Percentiles rank a stretch among this genome's conserved stretches.
phyloP scores from a whole-genome alignment of 2,888 invertebrate genomes.

The Sicus ferrugineus region DNA sequence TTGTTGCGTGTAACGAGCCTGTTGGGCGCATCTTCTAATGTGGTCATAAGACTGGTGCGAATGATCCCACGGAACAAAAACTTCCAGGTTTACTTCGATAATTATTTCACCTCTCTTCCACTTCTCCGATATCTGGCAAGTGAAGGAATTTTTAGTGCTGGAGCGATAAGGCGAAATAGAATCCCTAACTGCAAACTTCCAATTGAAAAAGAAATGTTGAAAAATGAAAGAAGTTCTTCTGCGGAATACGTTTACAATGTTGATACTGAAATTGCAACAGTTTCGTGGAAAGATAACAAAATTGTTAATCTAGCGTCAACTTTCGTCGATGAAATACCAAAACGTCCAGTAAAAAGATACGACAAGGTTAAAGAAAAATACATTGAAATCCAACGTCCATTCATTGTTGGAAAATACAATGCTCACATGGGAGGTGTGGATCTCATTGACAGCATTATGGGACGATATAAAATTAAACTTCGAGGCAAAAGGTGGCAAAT shows the following conservation, averaged over 20 bases:
- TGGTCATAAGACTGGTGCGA: conserved; percentile 39
- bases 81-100: conserved; percentile 41
- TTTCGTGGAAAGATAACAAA: no score
- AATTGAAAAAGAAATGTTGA: conserved; percentile 44
- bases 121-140: conserved; percentile 49
- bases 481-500: conserved; percentile 49
- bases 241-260: no score
- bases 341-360: no score
- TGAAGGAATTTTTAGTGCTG: conserved; percentile 46
- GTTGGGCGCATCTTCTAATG: conserved; percentile 42
- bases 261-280: no score
- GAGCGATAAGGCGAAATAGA: conserved; percentile 51
- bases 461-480: conserved; percentile 38
- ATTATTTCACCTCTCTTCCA: conserved; percentile 40
- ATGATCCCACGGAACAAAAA: conserved; percentile 39
- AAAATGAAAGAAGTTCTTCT: conserved; percentile 35
- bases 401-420: no score
- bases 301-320: no score
- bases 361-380: no score
- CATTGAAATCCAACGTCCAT: no score
- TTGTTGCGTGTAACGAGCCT: background rate
- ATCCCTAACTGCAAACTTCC: conserved; percentile 48
- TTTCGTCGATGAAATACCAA: no score
- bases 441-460: no score
- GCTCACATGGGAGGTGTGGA: no score